Evolutionary conservation across 2,797 vertebrate species (phyloP).

Genomic region (Macropus fuliginosus): DNA sequence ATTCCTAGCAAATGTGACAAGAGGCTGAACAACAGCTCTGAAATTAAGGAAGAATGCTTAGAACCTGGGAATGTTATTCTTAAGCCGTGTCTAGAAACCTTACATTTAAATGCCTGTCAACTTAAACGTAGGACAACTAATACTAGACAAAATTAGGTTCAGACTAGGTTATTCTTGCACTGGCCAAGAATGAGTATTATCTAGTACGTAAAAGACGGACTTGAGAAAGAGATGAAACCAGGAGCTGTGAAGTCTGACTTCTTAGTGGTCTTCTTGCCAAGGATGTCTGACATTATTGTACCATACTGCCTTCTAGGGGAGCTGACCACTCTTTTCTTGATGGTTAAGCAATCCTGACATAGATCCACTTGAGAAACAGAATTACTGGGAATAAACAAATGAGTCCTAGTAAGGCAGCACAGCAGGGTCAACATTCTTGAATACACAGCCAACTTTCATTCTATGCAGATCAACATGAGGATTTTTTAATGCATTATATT

Average conservation of each 20-base stretch:
- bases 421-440: conserved; percentile 14
- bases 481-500: conserved; percentile 9
- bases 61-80: not conserved
- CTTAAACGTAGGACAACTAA: conserved; percentile 3
- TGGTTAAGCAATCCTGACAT: conserved; percentile 13
- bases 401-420: conserved; percentile 24
- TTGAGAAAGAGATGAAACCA: not conserved
- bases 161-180: not conserved
- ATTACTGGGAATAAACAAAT: conserved; percentile 10
- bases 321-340: conserved; percentile 44
- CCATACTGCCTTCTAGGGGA: conserved; percentile 36
- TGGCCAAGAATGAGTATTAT: conserved; percentile 16
- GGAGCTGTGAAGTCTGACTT: not conserved
- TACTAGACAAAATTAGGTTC: not conserved
- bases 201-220: conserved; percentile 5
- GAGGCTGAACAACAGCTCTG: conserved; percentile 24
- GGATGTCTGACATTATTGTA: not conserved
- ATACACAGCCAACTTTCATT: not conserved
- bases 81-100: conserved; percentile 26
- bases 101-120: not conserved
- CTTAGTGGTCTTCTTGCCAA: conserved; percentile 2
- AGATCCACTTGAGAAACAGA: conserved; percentile 53
- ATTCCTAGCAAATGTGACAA: not conserved
- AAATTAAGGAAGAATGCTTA: conserved; percentile 11
- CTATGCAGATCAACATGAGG: not conserved